Percentiles rank a stretch among this genome's conserved stretches.
These are phyloP conservation scores for Drosophila macrospina DNA, from an alignment of 2,888 invertebrate genomes.

Conservation along the genomic window DNA sequence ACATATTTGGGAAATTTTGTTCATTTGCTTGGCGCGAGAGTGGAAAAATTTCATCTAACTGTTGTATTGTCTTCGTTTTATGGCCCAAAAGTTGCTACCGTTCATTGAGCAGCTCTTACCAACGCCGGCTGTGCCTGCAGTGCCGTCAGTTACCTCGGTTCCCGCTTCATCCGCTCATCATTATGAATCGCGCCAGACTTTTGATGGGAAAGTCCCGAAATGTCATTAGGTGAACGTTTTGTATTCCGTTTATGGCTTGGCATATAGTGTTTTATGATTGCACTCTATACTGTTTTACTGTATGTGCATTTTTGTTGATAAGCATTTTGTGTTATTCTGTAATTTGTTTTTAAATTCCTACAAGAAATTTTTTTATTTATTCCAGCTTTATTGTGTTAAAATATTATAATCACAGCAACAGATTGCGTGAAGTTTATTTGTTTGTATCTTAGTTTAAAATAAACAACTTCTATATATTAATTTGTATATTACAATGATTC, in stretches of 20 bases:
- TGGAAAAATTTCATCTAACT: slow-evolving; percentile 47
- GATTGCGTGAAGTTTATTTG: background rate
- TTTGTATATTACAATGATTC: background rate
- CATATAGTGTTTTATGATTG: slow-evolving; percentile 20
- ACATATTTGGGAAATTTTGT: slow-evolving; percentile 66
- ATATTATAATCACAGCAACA: background rate
- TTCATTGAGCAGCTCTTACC: slow-evolving; percentile 62
- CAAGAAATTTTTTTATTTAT: background rate
- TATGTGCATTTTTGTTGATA: slow-evolving; percentile 25
- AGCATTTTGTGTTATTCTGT: slow-evolving; percentile 1
- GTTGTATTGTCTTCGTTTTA: slow-evolving; percentile 44
- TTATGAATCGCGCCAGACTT: slow-evolving; percentile 77
- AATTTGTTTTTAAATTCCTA: background rate
- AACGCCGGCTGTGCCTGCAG: slow-evolving; percentile 38
- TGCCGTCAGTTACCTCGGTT: slow-evolving; percentile 13
- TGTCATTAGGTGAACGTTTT: slow-evolving; percentile 74
- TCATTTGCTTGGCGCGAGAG: slow-evolving; percentile 46
- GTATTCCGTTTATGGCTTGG: slow-evolving; percentile 56
- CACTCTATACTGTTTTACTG: slow-evolving; percentile 10
- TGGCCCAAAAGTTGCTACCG: slow-evolving; percentile 67
- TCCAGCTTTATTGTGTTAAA: background rate
- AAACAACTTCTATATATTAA: too few relatives aligned
- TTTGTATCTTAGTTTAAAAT: background rate
- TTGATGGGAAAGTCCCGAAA: slow-evolving; percentile 77
- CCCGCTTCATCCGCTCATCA: slow-evolving; percentile 52